A percentile compares a stretch with the other conserved stretches of the same genome.
Evolutionary conservation across 92 coral and sea anemone genomes (phyloP).

Genomic region (Meandrina meandrites): DNA sequence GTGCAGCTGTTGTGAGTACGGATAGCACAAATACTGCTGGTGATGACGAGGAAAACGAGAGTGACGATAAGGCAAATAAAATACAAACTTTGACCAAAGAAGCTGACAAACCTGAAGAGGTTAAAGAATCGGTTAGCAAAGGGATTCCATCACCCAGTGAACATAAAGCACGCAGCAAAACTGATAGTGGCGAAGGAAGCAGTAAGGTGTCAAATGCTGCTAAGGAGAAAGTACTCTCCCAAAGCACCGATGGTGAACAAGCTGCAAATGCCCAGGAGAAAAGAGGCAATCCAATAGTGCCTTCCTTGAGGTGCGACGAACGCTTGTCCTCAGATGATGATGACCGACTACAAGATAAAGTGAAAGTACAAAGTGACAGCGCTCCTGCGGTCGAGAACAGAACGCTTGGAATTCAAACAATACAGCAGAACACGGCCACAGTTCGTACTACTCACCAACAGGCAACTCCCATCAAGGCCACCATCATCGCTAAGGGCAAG

Average conservation of each 20-base stretch:
- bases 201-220: not conserved
- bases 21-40: not conserved
- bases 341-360: slow-evolving; percentile 8
- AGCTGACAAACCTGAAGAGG: not conserved
- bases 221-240: not conserved
- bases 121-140: not conserved
- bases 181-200: not conserved
- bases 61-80: not conserved
- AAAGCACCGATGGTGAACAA: not conserved
- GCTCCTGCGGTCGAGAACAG: slow-evolving; percentile 15
- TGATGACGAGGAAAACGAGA: not conserved
- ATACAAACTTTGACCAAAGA: not conserved
- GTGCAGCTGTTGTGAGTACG: not conserved
- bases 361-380: not conserved
- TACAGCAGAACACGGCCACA: slow-evolving; percentile 26
- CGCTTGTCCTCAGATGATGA: slow-evolving; percentile 39
- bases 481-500: slow-evolving; percentile 90
- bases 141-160: not conserved
- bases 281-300: not conserved
- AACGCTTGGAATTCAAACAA: slow-evolving; percentile 48
- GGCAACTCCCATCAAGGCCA: slow-evolving; percentile 79
- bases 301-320: slow-evolving; percentile 38
- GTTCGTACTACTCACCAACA: slow-evolving; percentile 37
- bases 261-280: slow-evolving; percentile 2
- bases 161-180: not conserved